These are phyloP conservation scores for Oenanthe melanoleuca DNA, from an alignment of 2,113 vertebrate genomes.

Conservation along the genomic window DNA sequence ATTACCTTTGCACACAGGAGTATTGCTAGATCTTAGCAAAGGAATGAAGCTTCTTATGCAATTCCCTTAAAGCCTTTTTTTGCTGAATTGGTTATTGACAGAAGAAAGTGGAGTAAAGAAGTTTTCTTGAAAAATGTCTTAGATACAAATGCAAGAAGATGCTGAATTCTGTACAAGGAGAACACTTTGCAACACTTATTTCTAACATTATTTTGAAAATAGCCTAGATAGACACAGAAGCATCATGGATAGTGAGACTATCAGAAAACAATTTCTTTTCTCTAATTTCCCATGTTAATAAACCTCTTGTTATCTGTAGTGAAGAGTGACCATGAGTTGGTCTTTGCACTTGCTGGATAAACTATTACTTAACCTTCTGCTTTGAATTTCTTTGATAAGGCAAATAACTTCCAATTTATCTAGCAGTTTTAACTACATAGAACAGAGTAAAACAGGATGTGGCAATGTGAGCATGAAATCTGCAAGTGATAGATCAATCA, in stretches of 20 bases:
- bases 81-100: background rate
- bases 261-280: background rate
- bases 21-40: background rate
- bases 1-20: background rate
- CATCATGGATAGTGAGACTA: background rate
- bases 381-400: background rate
- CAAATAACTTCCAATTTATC: background rate
- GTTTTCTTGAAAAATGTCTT: background rate
- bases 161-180: background rate
- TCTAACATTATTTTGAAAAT: background rate
- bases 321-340: background rate
- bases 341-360: background rate
- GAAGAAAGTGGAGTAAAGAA: background rate
- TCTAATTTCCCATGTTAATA: background rate
- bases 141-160: background rate
- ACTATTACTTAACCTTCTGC: background rate
- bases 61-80: background rate
- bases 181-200: background rate
- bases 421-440: background rate
- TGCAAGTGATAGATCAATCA: background rate
- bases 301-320: background rate
- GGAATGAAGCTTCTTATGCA: background rate
- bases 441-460: rapidly evolving
- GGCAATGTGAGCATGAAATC: background rate
- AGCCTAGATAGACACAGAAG: background rate